Percentiles rank a stretch among this genome's conserved stretches.
Evolutionary conservation across 2,888 invertebrate genomes (phyloP).

Genomic region (Eilema sororculum): DNA sequence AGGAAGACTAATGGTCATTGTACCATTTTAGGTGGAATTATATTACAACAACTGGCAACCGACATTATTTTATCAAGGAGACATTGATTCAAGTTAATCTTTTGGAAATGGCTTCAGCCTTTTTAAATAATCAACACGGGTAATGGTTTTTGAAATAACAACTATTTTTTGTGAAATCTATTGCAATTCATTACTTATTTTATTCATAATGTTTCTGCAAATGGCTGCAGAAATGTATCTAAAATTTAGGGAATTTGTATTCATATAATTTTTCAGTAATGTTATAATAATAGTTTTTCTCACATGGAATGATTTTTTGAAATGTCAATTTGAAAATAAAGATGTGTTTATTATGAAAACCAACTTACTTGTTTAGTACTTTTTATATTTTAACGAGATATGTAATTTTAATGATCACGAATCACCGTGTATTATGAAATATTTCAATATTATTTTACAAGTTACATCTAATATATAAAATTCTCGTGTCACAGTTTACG

Average conservation of each 20-base stretch:
- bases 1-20: conserved; percentile 46
- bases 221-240: not conserved
- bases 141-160: not conserved
- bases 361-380: conserved; percentile 17
- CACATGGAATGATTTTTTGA: conserved; percentile 18
- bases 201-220: no score
- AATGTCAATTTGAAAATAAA: not conserved
- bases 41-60: not conserved
- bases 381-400: conserved; percentile 53
- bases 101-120: not conserved
- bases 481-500: no score
- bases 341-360: conserved; percentile 28
- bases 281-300: not conserved
- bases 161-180: no score
- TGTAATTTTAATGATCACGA: conserved; percentile 58
- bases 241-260: no score
- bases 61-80: not conserved
- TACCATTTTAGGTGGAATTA: conserved; percentile 2
- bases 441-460: conserved; percentile 43
- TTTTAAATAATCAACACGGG: not conserved
- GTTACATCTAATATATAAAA: conserved; percentile 26
- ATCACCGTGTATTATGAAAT: conserved; percentile 64
- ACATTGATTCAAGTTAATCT: not conserved
- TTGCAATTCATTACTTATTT: no score
- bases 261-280: not conserved